A percentile compares a stretch with the other conserved stretches of the same genome.
phyloP scores from a whole-genome alignment of 2,797 vertebrate species.

The Micrastur ruficollis region DNA sequence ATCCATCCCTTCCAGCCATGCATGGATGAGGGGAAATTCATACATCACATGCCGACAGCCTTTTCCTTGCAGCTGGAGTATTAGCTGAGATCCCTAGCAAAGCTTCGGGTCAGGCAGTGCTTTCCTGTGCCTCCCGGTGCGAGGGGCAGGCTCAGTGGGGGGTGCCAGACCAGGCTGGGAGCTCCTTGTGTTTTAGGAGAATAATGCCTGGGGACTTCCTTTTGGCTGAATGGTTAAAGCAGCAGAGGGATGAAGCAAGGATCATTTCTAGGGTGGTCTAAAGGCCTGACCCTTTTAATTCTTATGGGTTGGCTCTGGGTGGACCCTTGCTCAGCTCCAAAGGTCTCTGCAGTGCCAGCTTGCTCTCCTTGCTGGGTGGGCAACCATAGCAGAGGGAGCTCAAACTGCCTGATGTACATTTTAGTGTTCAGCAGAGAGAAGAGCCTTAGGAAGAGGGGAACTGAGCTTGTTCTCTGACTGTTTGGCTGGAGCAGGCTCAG shows the following conservation, averaged over 20 bases:
- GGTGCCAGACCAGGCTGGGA: not conserved
- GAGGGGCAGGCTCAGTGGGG: not conserved
- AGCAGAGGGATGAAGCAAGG: not conserved
- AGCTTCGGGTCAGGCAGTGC: not conserved
- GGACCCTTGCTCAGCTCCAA: not conserved
- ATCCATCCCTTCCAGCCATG: not conserved
- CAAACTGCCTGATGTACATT: not conserved
- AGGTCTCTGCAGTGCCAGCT: not conserved
- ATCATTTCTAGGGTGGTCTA: not conserved
- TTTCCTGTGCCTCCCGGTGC: not conserved
- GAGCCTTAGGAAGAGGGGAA: not conserved
- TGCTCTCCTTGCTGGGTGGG: not conserved
- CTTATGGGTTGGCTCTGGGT: not conserved
- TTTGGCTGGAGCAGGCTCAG: not conserved
- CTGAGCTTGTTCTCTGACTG: not conserved
- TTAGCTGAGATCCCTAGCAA: not conserved
- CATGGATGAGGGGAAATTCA: not conserved
- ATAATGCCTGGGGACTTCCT: not conserved
- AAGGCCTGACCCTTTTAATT: not conserved
- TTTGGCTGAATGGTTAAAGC: not conserved
- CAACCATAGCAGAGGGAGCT: not conserved
- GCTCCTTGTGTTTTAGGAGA: fast-evolving
- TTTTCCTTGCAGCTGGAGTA: not conserved
- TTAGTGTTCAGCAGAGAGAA: not conserved
- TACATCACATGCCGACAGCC: not conserved